Conservation (phyloP, 1,140 invertebrate genomes). For the Brachystomella parvula region DNA sequence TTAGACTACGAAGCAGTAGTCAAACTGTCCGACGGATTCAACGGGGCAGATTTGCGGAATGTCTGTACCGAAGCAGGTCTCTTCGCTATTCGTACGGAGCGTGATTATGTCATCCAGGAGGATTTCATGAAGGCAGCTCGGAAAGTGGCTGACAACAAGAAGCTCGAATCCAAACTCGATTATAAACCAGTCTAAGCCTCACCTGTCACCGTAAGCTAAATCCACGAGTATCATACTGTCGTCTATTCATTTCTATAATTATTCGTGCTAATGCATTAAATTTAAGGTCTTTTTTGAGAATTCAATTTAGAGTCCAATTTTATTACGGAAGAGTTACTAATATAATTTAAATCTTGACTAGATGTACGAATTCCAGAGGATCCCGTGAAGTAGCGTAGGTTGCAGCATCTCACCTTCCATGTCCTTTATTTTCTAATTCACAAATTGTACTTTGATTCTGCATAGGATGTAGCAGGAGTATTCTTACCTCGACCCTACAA, state of each 20-base stretch:
- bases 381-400: background rate
- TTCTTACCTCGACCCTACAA: background rate
- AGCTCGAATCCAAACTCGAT: slow-evolving; percentile 96
- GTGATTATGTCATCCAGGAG: slow-evolving; percentile 88
- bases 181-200: slow-evolving; percentile 97
- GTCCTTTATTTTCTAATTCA: background rate
- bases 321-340: background rate
- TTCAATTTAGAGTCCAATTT: background rate
- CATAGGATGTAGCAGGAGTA: background rate
- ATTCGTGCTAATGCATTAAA: background rate
- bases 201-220: no score
- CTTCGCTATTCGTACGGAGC: slow-evolving; percentile 92
- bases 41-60: slow-evolving; percentile 97
- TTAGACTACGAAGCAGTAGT: slow-evolving; percentile 96
- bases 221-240: background rate
- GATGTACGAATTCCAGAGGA: background rate
- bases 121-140: slow-evolving; percentile 99
- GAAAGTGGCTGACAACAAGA: slow-evolving; percentile 98
- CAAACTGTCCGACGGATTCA: slow-evolving; percentile 97
- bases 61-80: slow-evolving; percentile 98
- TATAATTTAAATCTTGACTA: background rate
- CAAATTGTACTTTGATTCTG: background rate
- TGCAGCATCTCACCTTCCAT: background rate
- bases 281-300: background rate
- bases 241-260: background rate